Evolutionary conservation across 2,797 vertebrate genomes (phyloP).

Genomic region (Remorina albescens): DNA sequence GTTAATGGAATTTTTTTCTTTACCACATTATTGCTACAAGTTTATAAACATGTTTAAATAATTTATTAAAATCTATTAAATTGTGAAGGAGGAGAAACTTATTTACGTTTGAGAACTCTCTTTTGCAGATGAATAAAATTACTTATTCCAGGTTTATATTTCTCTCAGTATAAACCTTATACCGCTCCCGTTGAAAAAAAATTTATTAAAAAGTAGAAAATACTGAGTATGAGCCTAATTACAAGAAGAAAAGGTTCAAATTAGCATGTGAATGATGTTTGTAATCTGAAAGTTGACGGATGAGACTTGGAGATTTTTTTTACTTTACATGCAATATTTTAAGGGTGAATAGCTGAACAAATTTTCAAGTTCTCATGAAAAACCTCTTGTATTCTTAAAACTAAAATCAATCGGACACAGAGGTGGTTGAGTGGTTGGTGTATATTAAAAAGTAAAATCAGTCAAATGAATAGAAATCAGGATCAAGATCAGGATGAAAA

Average conservation of each 20-base stretch:
- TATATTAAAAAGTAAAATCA: too few species aligned
- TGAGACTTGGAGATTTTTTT: neutral
- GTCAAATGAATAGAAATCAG: too few species aligned
- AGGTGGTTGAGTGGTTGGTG: too few species aligned
- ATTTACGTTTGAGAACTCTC: neutral
- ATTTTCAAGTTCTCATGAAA: neutral
- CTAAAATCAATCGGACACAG: too few species aligned
- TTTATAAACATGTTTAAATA: neutral
- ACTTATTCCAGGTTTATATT: too few species aligned
- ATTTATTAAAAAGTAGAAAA: neutral
- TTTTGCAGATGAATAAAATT: neutral
- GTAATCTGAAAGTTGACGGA: neutral
- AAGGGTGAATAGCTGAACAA: neutral
- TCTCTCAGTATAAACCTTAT: too few species aligned
- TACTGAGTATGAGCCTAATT: neutral
- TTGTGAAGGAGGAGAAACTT: neutral
- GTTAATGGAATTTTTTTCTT: too few species aligned
- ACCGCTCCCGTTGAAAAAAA: too few species aligned
- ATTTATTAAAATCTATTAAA: neutral
- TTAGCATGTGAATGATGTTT: constrained; percentile 8
- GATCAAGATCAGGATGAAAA: neutral
- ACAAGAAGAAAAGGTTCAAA: constrained; percentile 14
- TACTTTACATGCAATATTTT: neutral
- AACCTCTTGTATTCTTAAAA: neutral
- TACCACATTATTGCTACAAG: neutral